A percentile compares a stretch with the other conserved stretches of the same genome.
Evolutionary conservation across 2,888 invertebrate genomes (phyloP).

Genomic region (Euzetes globulus): DNA sequence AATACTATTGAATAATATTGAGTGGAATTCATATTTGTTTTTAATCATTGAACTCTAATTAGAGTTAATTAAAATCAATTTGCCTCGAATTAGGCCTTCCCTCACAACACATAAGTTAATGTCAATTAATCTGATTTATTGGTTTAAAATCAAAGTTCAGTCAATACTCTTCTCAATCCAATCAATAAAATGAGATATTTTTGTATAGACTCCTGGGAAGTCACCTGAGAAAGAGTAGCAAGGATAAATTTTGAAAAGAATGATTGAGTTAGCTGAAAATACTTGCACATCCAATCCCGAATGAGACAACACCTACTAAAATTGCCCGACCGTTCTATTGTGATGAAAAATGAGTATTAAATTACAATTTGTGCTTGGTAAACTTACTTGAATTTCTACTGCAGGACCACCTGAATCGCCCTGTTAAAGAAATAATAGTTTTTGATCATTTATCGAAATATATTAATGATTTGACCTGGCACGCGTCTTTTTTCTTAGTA

Average conservation of each 20-base stretch:
- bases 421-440: neutral
- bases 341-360: neutral
- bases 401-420: slow-evolving; percentile 33
- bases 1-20: too few relatives aligned
- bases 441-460: neutral
- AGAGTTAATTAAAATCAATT: neutral
- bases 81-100: neutral
- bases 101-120: neutral
- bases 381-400: neutral
- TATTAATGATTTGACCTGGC: neutral
- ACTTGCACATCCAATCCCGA: slow-evolving; percentile 30
- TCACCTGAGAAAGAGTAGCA: too few relatives aligned
- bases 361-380: neutral
- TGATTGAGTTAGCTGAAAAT: too few relatives aligned
- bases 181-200: slow-evolving; percentile 27
- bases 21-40: neutral
- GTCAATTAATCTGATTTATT: neutral
- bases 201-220: slow-evolving; percentile 28
- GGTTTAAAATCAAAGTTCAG: neutral
- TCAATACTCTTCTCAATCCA: slow-evolving; percentile 11
- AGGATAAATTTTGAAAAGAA: too few relatives aligned
- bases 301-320: slow-evolving; percentile 18
- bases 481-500: slow-evolving; percentile 17
- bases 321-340: neutral
- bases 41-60: neutral